Percentiles rank a stretch among this genome's conserved stretches.
These are phyloP conservation scores for Bubo scandiacus DNA, from an alignment of 2,113 vertebrate genomes.

Conservation along the genomic window DNA sequence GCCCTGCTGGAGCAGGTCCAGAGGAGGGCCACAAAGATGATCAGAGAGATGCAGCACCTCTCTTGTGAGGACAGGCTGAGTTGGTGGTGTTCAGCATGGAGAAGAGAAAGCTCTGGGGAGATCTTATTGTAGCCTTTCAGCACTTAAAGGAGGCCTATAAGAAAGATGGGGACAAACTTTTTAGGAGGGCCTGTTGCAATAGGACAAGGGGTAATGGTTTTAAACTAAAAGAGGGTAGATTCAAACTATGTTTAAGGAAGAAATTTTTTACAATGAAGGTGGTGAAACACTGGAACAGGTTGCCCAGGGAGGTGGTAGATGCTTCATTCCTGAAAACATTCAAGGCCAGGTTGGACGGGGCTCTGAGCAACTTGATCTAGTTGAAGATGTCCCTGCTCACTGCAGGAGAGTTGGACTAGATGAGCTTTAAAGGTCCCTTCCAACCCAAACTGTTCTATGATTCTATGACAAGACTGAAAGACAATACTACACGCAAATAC, in stretches of 20 bases:
- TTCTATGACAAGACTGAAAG: background rate
- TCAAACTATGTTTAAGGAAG: background rate
- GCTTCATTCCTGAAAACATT: background rate
- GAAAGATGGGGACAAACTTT: background rate
- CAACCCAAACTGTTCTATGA: background rate
- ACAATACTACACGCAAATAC: background rate
- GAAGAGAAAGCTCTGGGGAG: background rate
- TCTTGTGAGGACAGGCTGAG: background rate
- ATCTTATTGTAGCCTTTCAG: background rate
- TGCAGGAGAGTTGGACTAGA: background rate
- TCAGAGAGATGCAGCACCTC: background rate
- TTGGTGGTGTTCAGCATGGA: background rate
- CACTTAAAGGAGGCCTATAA: background rate
- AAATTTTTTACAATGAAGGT: fast-evolving
- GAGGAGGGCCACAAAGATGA: background rate
- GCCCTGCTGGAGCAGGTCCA: fast-evolving
- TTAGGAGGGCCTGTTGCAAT: background rate
- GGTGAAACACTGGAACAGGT: background rate
- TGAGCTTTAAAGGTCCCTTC: background rate
- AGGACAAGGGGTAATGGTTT: background rate
- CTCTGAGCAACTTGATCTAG: background rate
- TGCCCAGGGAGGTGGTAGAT: background rate
- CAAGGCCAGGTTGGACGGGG: fast-evolving
- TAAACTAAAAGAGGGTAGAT: background rate
- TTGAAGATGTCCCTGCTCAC: background rate